Evolutionary conservation across 2,113 vertebrate species (phyloP), one percentile per base, ranked within the genome.

Genomic region (Hydrolagus affinis): DNA sequence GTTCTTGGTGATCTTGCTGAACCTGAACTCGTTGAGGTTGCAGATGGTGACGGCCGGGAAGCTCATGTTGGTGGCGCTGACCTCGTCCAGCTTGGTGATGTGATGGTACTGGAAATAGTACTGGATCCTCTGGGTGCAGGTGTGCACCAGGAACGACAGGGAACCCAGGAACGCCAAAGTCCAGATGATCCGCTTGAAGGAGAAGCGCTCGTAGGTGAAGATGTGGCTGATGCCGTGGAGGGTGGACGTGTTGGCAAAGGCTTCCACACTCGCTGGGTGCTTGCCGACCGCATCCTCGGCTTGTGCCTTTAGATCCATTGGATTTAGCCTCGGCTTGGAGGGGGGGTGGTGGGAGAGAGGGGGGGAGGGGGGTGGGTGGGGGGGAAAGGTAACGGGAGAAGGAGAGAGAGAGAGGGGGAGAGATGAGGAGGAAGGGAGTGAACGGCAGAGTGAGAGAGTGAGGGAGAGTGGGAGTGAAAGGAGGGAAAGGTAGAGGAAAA

Each of bases 1-100:
- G 28, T 99, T 99, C 91, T 97, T 97, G 89, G 96, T 98, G 87
- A 99, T 96, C 25, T 95, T 92, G 90, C 95, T 96, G 91, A 99
- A 99, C 32, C 98, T 97, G 21, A 99, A 99, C 89, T 98, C 95
- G 70, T 99, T 99, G 91, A 99, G 97, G 92, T 99, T 99, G 95
- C 98, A 99, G 94, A 99, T 94, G 89, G 98, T 99, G 92, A 99
- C 90, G 0, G 97, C 93, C 0, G 98, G 98, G 91, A 98, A 99
- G 86, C 92, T 90, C 91, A 99, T 95, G 88, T 91, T 89, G 85
- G 92, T 91, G 86, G 96, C 91, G 0, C 96, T 91, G 92, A 99
- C 94, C 92, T 99, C 98, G 4, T 99, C 98, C 87, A 99, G 96
- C 89, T 97, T 98, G 91, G 98, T 99, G 91, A 99, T 94, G 12